Base-by-base conservation (phyloP, 2,888 invertebrate species). In the Hirtodrosophila confusa region DNA sequence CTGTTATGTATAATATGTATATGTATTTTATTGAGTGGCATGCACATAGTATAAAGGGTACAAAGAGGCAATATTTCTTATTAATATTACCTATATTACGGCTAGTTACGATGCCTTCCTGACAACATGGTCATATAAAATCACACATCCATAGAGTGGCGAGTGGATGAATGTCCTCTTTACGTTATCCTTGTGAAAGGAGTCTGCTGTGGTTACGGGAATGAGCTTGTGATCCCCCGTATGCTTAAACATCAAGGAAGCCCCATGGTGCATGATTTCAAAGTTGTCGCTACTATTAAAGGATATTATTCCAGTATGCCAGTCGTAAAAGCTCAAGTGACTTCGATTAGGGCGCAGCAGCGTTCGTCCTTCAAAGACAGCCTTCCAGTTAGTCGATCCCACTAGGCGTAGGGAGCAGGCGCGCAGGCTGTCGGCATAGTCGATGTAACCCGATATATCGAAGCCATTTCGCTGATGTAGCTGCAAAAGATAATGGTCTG, bases 401-500 rank as follows among this genome's bases (percentile, higher is more conserved):
- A 54, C 33, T 23, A 47, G 17, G 0, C 17, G 39, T 0, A 40
- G 53, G 3, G 35, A 17, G 4, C 29, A 55, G 3, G 55, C 50
- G 0, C 51, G 68, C 31, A 80, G 53, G 44, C 79, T 83, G 3
- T 66, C 54, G 11, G 75, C 80, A 33, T 11, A 80, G 56, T 80
- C 79, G 0, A 80, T 77, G 12, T 83, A 80, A 2, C 84, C 78
- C 0, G 79, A 83, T 3, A 78, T 63, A 27, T 78, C 69, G 17
- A 83, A 83, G 0, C 79, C 79, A 35, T 51, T 83, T 3, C 55
- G 45, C 1, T 61, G 66, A 0, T 55, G 57, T 9, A 72, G 11
- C 55, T 80, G 84, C 27, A 80, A 31, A 69, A 83, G 7, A 80
- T 80, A 8, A 80, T 80, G 0, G 79, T 80, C 79, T 80, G 10